phyloP scores from a whole-genome alignment of 2,888 invertebrate species.

The Agrenia bidenticulata region DNA sequence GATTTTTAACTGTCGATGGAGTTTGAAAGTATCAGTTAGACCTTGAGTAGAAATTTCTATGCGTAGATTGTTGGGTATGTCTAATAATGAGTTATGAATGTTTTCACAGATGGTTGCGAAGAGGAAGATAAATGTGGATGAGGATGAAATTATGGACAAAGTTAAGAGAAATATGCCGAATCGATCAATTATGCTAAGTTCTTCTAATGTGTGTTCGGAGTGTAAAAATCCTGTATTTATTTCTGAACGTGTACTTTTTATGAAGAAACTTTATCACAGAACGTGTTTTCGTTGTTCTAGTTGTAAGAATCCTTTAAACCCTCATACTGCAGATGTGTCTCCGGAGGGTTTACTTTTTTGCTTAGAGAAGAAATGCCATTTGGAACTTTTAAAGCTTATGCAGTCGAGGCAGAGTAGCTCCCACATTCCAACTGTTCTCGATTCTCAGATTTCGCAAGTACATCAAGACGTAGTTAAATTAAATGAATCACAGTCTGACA shows the following conservation, averaged over 20 bases:
- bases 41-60: no score
- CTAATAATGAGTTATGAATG: neutral
- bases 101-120: slow-evolving; percentile 24
- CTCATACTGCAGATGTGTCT: slow-evolving; percentile 48
- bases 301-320: slow-evolving; percentile 47
- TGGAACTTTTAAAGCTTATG: slow-evolving; percentile 32
- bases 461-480: no score
- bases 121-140: slow-evolving; percentile 27
- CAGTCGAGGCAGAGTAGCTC: no score
- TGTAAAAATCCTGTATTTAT: slow-evolving; percentile 51
- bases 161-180: slow-evolving; percentile 33
- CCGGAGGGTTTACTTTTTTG: slow-evolving; percentile 47
- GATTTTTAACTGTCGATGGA: no score
- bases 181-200: slow-evolving; percentile 34
- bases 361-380: slow-evolving; percentile 43
- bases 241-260: slow-evolving; percentile 46
- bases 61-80: no score
- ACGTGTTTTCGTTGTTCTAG: slow-evolving; percentile 49
- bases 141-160: slow-evolving; percentile 40
- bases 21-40: no score
- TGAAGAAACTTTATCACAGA: slow-evolving; percentile 50
- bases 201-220: slow-evolving; percentile 44
- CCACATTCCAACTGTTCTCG: no score
- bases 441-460: no score
- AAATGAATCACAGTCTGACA: no score